phyloP scores from a whole-genome alignment of 2,888 invertebrate species.

The Troglohyphantes excavatus region DNA sequence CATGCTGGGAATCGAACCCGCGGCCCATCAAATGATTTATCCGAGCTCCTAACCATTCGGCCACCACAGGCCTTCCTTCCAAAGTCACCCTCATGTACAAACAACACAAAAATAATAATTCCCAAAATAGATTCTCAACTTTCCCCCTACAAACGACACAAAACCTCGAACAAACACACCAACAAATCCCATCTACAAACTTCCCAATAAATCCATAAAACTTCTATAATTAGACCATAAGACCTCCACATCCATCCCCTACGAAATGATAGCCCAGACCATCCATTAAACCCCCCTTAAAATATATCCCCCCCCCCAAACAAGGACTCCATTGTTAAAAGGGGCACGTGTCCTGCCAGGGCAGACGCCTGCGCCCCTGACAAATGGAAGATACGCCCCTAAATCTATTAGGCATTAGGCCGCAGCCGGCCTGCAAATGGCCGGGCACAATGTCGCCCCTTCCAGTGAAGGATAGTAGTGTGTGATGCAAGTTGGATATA shows the following conservation, averaged over 20 bases:
- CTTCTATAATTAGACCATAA: constrained; percentile 7
- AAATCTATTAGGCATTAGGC: constrained; percentile 71
- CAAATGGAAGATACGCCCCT: constrained; percentile 68
- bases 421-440: constrained; percentile 62
- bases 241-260: background rate
- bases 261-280: constrained; percentile 16
- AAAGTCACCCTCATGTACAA: too few species aligned
- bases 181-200: background rate
- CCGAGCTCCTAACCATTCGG: too few species aligned
- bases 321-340: constrained; percentile 40
- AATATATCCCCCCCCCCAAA: constrained; percentile 30
- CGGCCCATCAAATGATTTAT: too few species aligned
- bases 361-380: constrained; percentile 45
- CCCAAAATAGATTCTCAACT: too few species aligned
- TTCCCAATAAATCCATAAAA: constrained; percentile 1
- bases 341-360: constrained; percentile 59
- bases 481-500: background rate
- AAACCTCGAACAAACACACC: background rate
- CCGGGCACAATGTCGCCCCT: background rate
- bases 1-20: too few species aligned
- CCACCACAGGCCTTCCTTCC: too few species aligned
- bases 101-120: too few species aligned
- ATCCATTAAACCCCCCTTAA: constrained; percentile 53
- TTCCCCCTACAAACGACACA: too few species aligned
- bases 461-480: background rate